These are phyloP conservation scores for Oryzaephilus surinamensis DNA, from an alignment of 1,140 invertebrate genomes.

Conservation along the genomic window DNA sequence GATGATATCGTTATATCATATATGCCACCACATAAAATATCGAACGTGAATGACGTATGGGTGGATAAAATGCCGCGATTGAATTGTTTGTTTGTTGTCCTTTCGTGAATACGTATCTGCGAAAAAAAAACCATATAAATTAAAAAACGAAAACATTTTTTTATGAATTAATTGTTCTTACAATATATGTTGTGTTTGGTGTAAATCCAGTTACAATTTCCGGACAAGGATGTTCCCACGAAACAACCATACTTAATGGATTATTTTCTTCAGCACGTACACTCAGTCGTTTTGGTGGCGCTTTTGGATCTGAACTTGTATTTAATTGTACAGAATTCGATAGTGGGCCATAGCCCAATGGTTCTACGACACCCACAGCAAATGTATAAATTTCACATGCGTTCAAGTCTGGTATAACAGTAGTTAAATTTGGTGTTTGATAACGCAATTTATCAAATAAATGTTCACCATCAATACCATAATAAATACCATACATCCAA, in stretches of 20 bases:
- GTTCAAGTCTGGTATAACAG: slow-evolving; percentile 49
- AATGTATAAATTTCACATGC: slow-evolving; percentile 66
- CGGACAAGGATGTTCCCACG: slow-evolving; percentile 42
- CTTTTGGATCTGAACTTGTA: slow-evolving; percentile 51
- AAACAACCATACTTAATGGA: slow-evolving; percentile 31
- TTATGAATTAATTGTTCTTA: slow-evolving; percentile 13
- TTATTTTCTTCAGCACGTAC: slow-evolving; percentile 23
- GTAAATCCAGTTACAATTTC: too few relatives aligned
- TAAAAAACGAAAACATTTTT: not conserved
- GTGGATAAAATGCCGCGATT: too few relatives aligned
- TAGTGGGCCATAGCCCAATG: slow-evolving; percentile 53
- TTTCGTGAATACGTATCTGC: slow-evolving; percentile 26
- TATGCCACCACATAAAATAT: slow-evolving; percentile 49
- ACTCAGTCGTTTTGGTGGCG: slow-evolving; percentile 46
- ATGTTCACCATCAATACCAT: slow-evolving; percentile 40
- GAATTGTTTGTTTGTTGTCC: too few relatives aligned
- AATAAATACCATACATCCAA: slow-evolving; percentile 56
- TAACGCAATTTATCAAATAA: too few relatives aligned
- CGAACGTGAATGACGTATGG: slow-evolving; percentile 44
- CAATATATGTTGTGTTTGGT: slow-evolving; percentile 19
- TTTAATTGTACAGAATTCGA: slow-evolving; percentile 41
- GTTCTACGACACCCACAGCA: slow-evolving; percentile 55
- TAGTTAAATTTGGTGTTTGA: slow-evolving; percentile 45
- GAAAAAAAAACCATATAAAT: slow-evolving; percentile 6
- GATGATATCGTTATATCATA: slow-evolving; percentile 53